These are phyloP conservation scores for Drosophila lacicola DNA, from an alignment of 2,888 invertebrate genomes.

Conservation along the genomic window DNA sequence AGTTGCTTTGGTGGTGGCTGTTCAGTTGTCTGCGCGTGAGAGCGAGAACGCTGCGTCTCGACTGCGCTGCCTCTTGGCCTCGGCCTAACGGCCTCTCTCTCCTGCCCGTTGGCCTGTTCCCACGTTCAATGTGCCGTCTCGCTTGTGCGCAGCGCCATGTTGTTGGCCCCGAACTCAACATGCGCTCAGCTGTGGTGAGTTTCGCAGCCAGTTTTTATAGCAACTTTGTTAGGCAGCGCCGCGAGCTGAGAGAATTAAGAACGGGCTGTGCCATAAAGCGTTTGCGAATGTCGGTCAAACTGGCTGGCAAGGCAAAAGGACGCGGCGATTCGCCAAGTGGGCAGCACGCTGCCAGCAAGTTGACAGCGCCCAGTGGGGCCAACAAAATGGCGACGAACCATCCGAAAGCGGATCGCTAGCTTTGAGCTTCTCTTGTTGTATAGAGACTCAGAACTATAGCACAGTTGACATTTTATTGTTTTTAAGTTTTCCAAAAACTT, in stretches of 20 bases:
- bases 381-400: constrained; percentile 43
- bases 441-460: too few species aligned
- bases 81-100: constrained; percentile 1
- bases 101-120: constrained; percentile 8
- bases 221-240: constrained; percentile 30
- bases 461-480: too few species aligned
- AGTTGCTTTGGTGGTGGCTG: constrained; percentile 31
- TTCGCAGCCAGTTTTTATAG: constrained; percentile 54
- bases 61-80: constrained; percentile 6
- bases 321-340: constrained; percentile 15
- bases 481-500: too few species aligned
- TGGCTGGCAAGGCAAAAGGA: constrained; percentile 18
- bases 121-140: constrained; percentile 33
- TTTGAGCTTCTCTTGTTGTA: not conserved
- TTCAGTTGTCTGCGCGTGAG: not conserved
- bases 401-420: constrained; percentile 17
- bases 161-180: constrained; percentile 48
- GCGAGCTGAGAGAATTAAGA: not conserved
- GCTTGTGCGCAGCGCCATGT: constrained; percentile 60
- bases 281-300: constrained; percentile 51
- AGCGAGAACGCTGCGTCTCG: constrained; percentile 31
- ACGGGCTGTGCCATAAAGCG: constrained; percentile 5
- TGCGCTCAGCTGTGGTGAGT: constrained; percentile 56
- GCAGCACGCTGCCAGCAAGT: constrained; percentile 22
- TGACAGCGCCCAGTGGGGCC: constrained; percentile 12